Base-by-base conservation (phyloP, 1,140 invertebrate species). In the Popillia japonica region DNA sequence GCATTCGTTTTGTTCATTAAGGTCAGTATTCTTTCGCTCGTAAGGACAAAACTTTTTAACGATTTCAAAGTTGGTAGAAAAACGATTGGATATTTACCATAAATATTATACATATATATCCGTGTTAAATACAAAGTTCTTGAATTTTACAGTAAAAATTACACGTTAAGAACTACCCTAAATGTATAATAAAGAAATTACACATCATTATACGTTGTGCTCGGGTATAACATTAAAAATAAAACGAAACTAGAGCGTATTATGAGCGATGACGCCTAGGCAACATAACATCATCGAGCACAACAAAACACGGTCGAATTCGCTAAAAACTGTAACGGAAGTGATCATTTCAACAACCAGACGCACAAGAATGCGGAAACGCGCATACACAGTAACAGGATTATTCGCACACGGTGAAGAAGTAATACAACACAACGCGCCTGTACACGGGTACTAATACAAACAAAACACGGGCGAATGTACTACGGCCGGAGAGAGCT, bases 301-400 rank as follows among this genome's bases (percentile, higher is more conserved):
- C 14, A 17, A 55, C 48, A 55, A 55, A 34, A 55, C 17, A 17
- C 48, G 48, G 48, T 55, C 48, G 17, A 55, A 55, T 55, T 55
- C 48, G 48, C 48, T 55, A 55, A 55, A 55, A 55, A 55, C 48
- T 55, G 48, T 55, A 55, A 55, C 48, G 48, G 48, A 55, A 55
- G 48, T 55, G 48, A 55, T 55, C 48, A 55, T 55, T 55, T 55
- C 48, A 55, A 55, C 48, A 55, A 55, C 48, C 48, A 55, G 48
- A 55, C 48, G 48, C 48, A 17, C 48, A 55, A 55, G 48, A 55
- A 55, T 55, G 48, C 48, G 48, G 48, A 55, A 55, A 55, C 48
- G 48, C 48, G 48, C 48, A 55, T 17, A 55, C 48, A 55, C 48
- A 55, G 48, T 55, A 55, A 55, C 48, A 55, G 48, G 48, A 55